phyloP scores from a whole-genome alignment of 2,888 invertebrate genomes.

The Suillia variegata region DNA sequence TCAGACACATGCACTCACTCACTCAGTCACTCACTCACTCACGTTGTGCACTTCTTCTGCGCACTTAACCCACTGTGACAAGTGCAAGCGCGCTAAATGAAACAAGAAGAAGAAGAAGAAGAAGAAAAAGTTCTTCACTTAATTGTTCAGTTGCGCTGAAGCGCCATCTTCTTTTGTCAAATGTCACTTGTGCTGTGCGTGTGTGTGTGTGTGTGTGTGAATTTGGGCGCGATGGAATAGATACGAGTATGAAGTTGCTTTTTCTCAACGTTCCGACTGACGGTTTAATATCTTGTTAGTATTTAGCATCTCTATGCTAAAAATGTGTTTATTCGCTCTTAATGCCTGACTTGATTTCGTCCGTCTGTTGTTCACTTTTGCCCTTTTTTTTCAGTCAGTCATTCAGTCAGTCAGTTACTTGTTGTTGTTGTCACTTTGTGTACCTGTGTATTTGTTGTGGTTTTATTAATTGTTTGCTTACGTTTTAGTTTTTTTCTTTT shows the following conservation, averaged over 20 bases:
- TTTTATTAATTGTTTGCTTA: neutral
- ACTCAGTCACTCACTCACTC: too few species aligned
- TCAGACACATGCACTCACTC: too few species aligned
- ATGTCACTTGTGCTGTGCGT: neutral
- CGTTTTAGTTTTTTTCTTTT: neutral
- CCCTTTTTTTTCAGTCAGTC: too few species aligned
- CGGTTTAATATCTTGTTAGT: conserved; percentile 36
- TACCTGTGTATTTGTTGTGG: neutral
- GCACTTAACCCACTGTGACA: too few species aligned
- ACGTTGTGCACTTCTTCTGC: too few species aligned
- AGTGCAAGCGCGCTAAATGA: too few species aligned
- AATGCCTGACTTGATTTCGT: conserved; percentile 51
- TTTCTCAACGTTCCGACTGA: neutral
- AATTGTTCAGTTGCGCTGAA: neutral
- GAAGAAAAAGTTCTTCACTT: too few species aligned
- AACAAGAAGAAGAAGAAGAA: too few species aligned
- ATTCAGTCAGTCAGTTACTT: too few species aligned
- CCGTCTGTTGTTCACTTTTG: too few species aligned
- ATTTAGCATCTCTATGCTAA: conserved; percentile 52
- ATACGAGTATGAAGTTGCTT: too few species aligned
- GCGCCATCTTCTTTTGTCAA: neutral
- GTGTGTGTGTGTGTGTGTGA: neutral
- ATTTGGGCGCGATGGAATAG: too few species aligned
- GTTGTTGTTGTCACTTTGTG: neutral
- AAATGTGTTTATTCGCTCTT: conserved; percentile 52